A percentile compares a stretch with the other conserved stretches of the same genome.
Evolutionary conservation across 2,888 invertebrate species (phyloP).

Genomic region (Chironomus riparius): DNA sequence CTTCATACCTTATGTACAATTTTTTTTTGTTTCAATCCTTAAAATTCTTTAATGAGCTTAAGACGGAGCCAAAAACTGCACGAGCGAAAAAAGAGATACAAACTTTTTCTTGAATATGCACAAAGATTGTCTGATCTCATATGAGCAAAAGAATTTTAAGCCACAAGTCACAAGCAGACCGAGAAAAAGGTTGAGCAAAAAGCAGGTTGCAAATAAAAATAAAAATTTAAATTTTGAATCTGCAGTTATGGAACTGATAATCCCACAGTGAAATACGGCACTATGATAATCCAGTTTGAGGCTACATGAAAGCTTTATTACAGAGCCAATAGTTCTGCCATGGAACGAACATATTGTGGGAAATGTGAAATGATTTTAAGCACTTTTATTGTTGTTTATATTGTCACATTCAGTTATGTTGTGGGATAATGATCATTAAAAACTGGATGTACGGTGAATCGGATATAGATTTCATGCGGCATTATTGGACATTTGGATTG

Average conservation of each 20-base stretch:
- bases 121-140: too few species aligned
- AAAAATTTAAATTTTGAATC: background rate
- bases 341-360: too few species aligned
- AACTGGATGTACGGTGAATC: too few species aligned
- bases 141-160: background rate
- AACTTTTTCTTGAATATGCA: too few species aligned
- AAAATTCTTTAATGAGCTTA: background rate
- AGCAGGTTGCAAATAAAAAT: background rate
- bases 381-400: too few species aligned
- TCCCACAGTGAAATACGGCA: background rate
- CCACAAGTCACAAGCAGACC: background rate
- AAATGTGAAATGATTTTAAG: too few species aligned
- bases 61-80: background rate
- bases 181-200: background rate
- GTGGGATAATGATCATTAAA: too few species aligned
- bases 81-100: background rate
- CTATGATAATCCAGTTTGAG: background rate
- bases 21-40: background rate
- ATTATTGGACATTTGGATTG: too few species aligned
- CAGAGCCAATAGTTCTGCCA: too few species aligned
- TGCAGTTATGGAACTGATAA: background rate
- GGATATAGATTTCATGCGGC: too few species aligned
- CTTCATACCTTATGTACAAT: too few species aligned
- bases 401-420: too few species aligned
- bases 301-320: background rate